Percentiles rank a stretch among this genome's conserved stretches.
These are phyloP conservation scores for Phyllostomus discolor DNA, from an alignment of 2,113 vertebrate genomes.

Conservation along the genomic window DNA sequence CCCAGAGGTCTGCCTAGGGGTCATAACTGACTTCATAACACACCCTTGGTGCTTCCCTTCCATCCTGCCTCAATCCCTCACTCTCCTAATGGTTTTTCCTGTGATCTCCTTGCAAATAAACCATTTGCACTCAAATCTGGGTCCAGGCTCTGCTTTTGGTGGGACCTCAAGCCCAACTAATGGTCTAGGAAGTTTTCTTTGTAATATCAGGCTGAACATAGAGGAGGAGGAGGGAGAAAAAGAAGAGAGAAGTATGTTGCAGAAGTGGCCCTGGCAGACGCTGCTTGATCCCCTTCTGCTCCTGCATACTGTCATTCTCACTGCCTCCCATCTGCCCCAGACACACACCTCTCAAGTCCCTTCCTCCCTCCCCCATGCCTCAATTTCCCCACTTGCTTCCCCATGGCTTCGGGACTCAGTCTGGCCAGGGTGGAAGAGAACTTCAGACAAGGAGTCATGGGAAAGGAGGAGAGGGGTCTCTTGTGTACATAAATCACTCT, in stretches of 20 bases:
- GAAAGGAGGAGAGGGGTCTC: background rate
- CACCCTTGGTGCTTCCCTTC: background rate
- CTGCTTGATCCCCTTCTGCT: background rate
- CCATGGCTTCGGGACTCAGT: background rate
- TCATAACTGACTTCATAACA: background rate
- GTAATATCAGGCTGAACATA: background rate
- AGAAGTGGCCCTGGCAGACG: background rate
- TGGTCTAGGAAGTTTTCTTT: background rate
- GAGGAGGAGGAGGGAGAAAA: too few species aligned
- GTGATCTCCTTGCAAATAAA: background rate
- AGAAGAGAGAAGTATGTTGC: background rate
- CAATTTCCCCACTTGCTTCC: background rate
- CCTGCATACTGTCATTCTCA: background rate
- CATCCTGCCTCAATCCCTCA: background rate
- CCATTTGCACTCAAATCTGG: background rate
- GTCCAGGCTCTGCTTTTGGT: background rate
- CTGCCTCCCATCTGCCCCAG: background rate
- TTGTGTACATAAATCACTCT: background rate
- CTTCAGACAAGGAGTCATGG: constrained; percentile 16
- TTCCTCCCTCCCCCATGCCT: background rate
- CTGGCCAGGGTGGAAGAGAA: background rate
- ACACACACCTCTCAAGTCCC: background rate
- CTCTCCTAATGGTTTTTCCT: background rate
- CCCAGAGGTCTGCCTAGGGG: background rate
- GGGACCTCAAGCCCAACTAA: background rate